Conservation (phyloP, 2,797 vertebrate genomes). For the Podarcis lilfordi region DNA sequence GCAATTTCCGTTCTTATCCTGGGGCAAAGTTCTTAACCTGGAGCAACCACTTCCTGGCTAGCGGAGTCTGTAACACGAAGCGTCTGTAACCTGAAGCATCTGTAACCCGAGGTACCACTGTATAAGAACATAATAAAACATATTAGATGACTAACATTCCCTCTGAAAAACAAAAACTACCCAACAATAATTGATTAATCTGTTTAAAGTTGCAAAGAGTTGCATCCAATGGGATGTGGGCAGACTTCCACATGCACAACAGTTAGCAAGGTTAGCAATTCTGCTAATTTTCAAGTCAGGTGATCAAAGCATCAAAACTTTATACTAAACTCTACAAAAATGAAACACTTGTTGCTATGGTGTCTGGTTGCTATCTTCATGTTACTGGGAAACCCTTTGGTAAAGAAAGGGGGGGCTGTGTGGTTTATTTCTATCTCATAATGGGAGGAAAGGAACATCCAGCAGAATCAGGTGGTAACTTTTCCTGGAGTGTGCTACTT, state of each 20-base stretch:
- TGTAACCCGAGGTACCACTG: no score
- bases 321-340: background rate
- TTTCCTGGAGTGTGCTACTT: background rate
- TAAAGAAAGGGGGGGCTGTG: conserved; percentile 10
- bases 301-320: conserved; percentile 48
- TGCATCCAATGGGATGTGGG: no score
- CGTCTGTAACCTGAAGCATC: no score
- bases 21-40: no score
- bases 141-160: background rate
- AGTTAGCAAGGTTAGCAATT: background rate
- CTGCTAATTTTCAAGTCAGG: background rate
- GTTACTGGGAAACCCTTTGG: conserved; percentile 23
- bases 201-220: no score
- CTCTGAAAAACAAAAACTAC: background rate
- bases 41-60: no score
- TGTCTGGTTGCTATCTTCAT: conserved; percentile 27
- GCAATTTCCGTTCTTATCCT: no score
- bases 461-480: background rate
- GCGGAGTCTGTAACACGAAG: no score
- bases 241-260: no score
- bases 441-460: background rate
- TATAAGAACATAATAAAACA: background rate
- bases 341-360: conserved; percentile 35
- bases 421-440: conserved; percentile 14
- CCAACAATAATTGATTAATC: no score